Evolutionary conservation across 1,140 invertebrate species (phyloP), one percentile per base, ranked within the genome.

Genomic region (Drosophila triauraria): DNA sequence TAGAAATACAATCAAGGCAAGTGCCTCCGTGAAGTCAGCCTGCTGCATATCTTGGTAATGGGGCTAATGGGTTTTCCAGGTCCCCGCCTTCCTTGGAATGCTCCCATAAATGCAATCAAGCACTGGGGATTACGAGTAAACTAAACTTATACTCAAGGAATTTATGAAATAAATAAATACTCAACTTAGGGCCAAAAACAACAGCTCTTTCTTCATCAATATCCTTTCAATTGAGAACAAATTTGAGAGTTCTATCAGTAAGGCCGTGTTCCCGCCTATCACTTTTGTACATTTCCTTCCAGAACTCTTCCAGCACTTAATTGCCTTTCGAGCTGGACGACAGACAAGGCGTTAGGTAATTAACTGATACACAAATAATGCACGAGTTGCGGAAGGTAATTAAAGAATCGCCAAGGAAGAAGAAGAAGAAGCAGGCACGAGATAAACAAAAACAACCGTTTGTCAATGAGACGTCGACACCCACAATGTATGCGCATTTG

Each of bases 1-100:
- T 70, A 80, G 69, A 57, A 84, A 68, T 75, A 78, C 83, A 69
- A 88, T 88, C 84, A 88, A 70, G 53, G 23, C 58, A 76, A 72
- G 80, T 78, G 76, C 63, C 63, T 71, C 13, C n/a, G 59, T 70
- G 67, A 70, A 70, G 67, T 70, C 63, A 70, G 64, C 62, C 63
- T 64, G 63, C 51, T n/a, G 51, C 32, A 48, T 74, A 80, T 83
- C 72, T 83, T 83, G 81, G 68, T 75, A 88, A 80, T 84, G 75
- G 69, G 74, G 64, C 80, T 88, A 87, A 88, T 87, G 69, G 74
- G 68, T 67, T 69, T 75, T 44, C 17, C 38, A 58, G 30, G 35
- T 32, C 17, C 2, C 8, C 7, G 32, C 4, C 20, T 2, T 1
- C 15, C 8, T 23, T 13, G 4, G 4, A 15, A 56, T 13, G 9